phyloP scores from a whole-genome alignment of 2,888 invertebrate species.

The Ceraclea dissimilis region DNA sequence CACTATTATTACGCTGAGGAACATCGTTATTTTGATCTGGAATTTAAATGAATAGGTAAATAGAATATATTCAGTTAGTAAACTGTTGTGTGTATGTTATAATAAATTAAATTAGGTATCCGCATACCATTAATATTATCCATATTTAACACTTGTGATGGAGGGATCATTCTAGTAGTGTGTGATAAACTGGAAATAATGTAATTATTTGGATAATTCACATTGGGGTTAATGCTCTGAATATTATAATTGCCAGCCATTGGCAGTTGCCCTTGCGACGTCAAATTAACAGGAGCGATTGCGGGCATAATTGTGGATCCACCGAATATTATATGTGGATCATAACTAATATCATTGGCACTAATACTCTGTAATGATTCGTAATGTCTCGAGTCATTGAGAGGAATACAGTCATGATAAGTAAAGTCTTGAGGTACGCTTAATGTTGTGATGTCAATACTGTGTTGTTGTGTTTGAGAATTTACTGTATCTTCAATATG shows the following conservation, averaged over 20 bases:
- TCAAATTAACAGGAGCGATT: constrained; percentile 19
- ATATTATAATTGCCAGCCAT: constrained; percentile 16
- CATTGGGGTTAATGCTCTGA: constrained; percentile 11
- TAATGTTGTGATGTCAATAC: constrained; percentile 7
- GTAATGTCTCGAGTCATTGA: constrained; percentile 16
- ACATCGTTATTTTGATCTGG: not conserved
- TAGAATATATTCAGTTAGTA: too few relatives aligned
- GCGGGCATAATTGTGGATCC: constrained; percentile 14
- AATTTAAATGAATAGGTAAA: not conserved
- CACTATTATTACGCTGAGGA: not conserved
- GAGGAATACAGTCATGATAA: constrained; percentile 12
- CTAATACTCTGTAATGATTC: constrained; percentile 19
- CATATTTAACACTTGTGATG: constrained; percentile 20
- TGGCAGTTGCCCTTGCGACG: constrained; percentile 16
- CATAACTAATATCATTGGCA: constrained; percentile 12
- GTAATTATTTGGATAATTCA: constrained; percentile 16
- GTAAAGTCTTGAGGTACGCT: constrained; percentile 4
- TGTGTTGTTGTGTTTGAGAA: not conserved
- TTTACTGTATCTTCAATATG: not conserved
- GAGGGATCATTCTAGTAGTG: constrained; percentile 20
- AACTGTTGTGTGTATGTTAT: too few relatives aligned
- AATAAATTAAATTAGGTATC: too few relatives aligned
- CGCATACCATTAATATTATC: constrained; percentile 17
- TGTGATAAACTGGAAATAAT: constrained; percentile 15
- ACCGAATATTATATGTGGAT: constrained; percentile 18